Conservation (phyloP, 2,113 vertebrate genomes). For the Collichthys lucidus region DNA sequence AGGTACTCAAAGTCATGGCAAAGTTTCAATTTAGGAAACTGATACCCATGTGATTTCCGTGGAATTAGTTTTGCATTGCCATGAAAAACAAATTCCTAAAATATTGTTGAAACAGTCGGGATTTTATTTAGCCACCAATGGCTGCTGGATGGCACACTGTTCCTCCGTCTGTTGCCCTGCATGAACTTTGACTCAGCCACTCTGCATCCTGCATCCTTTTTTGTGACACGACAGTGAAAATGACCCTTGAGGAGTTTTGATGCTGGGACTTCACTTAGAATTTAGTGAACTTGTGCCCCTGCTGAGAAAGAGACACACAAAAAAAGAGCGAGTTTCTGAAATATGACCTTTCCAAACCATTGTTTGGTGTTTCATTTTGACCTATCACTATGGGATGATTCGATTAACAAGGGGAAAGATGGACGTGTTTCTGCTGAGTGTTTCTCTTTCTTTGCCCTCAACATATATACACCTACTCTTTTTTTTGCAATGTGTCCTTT, state of each 20-base stretch:
- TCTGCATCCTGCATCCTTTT: neutral
- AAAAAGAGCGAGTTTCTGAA: constrained; percentile 35
- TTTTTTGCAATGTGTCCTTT: constrained; percentile 9
- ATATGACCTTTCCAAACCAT: neutral
- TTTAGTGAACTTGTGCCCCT: constrained; percentile 17
- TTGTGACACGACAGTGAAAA: neutral
- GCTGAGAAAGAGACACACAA: neutral
- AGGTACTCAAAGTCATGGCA: neutral
- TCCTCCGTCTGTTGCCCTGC: constrained; percentile 19
- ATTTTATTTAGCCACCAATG: neutral
- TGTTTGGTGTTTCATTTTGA: constrained; percentile 36
- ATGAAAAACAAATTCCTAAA: neutral
- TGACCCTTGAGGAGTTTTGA: constrained; percentile 5
- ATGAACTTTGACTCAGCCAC: constrained; percentile 13
- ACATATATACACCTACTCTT: neutral
- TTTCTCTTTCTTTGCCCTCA: constrained; percentile 25
- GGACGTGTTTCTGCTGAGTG: constrained; percentile 28
- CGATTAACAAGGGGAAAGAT: constrained; percentile 19
- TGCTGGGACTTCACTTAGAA: neutral
- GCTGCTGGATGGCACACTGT: constrained; percentile 11
- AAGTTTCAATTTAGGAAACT: neutral
- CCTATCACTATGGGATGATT: constrained; percentile 31
- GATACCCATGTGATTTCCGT: neutral
- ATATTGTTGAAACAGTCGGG: neutral
- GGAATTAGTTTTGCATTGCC: neutral